Evolutionary conservation across 2,113 vertebrate genomes (phyloP), one percentile per base, ranked within the genome.

Genomic region (Saccopteryx leptura): DNA sequence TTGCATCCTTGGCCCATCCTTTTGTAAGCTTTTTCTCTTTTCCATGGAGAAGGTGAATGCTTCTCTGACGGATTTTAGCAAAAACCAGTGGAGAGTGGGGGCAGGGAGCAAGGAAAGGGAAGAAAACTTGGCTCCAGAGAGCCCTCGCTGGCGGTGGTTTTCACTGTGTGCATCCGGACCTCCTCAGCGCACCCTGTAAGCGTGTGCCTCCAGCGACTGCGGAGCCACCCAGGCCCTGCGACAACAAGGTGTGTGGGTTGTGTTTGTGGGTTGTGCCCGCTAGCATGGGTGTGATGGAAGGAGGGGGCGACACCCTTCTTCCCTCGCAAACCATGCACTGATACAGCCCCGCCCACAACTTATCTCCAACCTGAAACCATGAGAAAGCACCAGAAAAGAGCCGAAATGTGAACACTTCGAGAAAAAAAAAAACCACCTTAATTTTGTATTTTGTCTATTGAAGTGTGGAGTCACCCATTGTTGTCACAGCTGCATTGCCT

Each of bases 241-340:
- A 84, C 94, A 93, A 39, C 83, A 18, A 9, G 52, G 52, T 74
- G 78, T 95, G 85, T 93, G 92, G 80, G 84, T 68, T 85, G 63
- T 65, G 72, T 88, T 75, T 86, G 86, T 39, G 39, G 39, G 39
- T 39, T 39, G 39, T 39, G 39, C 39, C 39, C 39, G 39, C 39
- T 18, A 87, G 79, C 72, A 56, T 66, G 66, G 90, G 95, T 91
- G 72, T 91, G 94, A 93, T 50, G 81, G 79, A 56, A 81, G 61
- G 78, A 48, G 10, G 39, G 15, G 66, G 58, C 11, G 58, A 74
- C 96, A 65, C 82, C 95, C 76, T 90, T n/a, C 90, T 95, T 69
- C 76, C 60, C 56, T 66, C 10, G 0, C 60, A 60, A 60, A 80
- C 75, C 54, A 33, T 86, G 60, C 9, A 15, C 23, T 12, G 48